Evolutionary conservation across 2,113 vertebrate genomes (phyloP), one percentile per base, ranked within the genome.

Genomic region (Thalassarche chlororhynchos): DNA sequence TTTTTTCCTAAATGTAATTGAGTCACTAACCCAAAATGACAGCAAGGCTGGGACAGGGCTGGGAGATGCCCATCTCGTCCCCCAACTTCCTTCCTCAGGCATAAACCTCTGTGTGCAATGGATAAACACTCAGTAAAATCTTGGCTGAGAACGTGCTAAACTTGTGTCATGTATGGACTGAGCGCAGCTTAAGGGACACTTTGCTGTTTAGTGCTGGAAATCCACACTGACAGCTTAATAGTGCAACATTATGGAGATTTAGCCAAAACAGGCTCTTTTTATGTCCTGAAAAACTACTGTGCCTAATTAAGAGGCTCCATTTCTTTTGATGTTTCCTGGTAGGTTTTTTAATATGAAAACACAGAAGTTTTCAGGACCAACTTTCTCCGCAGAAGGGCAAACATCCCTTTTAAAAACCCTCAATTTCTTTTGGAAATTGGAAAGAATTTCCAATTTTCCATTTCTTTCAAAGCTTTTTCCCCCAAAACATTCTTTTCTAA

Each of bases 161-260:
- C 57, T 94, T 21, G 0, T 14, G 49, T 17, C 66, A 14, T 0
- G 1, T 3, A 5, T 0, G 14, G 74, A 2, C 70, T 29, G 58
- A 81, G 81, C 60, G 61, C 68, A 28, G 58, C 51, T 6, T 4
- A 6, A 24, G 68, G 79, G 17, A 24, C 17, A 0, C 31, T 36
- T 62, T 14, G 54, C 49, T 55, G 28, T 11, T 64, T 0, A 47
- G 26, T 1, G 12, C 70, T 47, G 47, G 34, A 60, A 71, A 42
- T 0, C 42, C 54, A 7, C 18, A 1, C 1, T 6, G 42, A 26
- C n/a, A 7, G 4, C 49, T 9, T 3, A 24, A 9, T 0, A 13
- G 24, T 3, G 31, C 49, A n/a, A 10, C 5, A 0, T 2, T 2
- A 40, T 0, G 4, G 58, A n/a, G 46, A 36, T 34, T 70, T 9